Evolutionary conservation across 2,113 vertebrate species (phyloP).

Genomic region (Piaya cayana): DNA sequence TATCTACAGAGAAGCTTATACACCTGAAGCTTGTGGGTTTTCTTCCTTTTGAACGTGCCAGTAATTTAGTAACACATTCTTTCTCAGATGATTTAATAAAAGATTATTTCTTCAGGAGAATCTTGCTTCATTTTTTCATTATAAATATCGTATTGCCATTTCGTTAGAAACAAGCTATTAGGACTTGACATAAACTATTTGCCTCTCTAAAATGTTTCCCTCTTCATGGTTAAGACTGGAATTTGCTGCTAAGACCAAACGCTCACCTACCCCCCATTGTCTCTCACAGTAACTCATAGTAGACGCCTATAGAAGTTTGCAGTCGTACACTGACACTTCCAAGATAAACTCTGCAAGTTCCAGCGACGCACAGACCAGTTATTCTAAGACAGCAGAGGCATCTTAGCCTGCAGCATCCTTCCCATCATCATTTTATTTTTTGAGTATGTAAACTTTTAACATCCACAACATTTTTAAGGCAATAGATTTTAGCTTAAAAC

Average conservation of each 20-base stretch:
- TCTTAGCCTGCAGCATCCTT: neutral
- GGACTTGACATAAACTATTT: neutral
- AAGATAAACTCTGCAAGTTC: neutral
- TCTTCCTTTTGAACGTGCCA: neutral
- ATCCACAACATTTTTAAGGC: neutral
- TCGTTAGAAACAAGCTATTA: neutral
- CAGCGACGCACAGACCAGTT: accelerated
- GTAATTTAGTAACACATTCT: neutral
- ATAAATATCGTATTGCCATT: neutral
- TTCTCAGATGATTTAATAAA: neutral
- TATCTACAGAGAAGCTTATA: neutral
- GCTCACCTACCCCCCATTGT: neutral
- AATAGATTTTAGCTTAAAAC: neutral
- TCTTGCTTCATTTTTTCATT: neutral
- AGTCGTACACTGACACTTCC: neutral
- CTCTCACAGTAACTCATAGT: neutral
- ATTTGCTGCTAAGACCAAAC: neutral
- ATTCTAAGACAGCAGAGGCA: neutral
- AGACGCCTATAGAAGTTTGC: neutral
- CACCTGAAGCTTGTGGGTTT: neutral
- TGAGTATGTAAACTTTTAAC: neutral
- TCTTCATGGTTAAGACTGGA: neutral
- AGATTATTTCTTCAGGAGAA: neutral
- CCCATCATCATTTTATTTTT: neutral
- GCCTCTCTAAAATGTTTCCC: neutral